Evolutionary conservation across 2,113 vertebrate species (phyloP), one percentile per base, ranked within the genome.

Genomic region (Anser cygnoides): DNA sequence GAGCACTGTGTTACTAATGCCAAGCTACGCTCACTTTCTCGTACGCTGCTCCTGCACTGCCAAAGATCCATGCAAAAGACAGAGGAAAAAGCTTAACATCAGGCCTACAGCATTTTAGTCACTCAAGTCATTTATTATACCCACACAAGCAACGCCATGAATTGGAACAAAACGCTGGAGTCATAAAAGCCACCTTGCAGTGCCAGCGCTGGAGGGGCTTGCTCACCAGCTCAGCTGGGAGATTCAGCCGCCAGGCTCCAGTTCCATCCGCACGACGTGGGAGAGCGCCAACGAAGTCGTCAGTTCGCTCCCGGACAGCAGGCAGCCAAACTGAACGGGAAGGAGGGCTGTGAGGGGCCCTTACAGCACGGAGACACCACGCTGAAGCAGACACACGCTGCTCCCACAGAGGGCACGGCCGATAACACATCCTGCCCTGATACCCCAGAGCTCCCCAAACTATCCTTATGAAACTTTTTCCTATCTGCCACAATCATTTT

Each of bases 351-450:
- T 1, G 31, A 66, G 31, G 20, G 84, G 4, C 25, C 35, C 18
- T 4, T 2, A 0, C 39, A 41, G 15, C 1, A 3, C 29, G 58
- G 39, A 37, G 31, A 21, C 33, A 22, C 8, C 58, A 3, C 3
- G 6, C 5, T 1, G 1, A 65, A 87, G 70, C 35, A 66, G 54
- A 21, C 70, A 66, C 8, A 2, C 0, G 0, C 1, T 6, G 26
- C 7, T 61, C 58, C 44, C 39, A 16, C 39, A 52, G 54, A 49
- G 11, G 33, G 4, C 2, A 1, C 29, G 26, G 49, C 29, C 58
- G 17, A 31, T 50, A 33, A 39, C 17, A 16, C 8, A 16, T 17
- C 23, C n/a, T n/a, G 12, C 29, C 23, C 44, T 4, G 8, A 25
- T 5, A 39, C 6, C 28, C 37, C 31, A 21, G 16, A 87, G 68